Evolutionary conservation across 2,888 invertebrate species (phyloP).

Genomic region (Taphrorychus bicolor): DNA sequence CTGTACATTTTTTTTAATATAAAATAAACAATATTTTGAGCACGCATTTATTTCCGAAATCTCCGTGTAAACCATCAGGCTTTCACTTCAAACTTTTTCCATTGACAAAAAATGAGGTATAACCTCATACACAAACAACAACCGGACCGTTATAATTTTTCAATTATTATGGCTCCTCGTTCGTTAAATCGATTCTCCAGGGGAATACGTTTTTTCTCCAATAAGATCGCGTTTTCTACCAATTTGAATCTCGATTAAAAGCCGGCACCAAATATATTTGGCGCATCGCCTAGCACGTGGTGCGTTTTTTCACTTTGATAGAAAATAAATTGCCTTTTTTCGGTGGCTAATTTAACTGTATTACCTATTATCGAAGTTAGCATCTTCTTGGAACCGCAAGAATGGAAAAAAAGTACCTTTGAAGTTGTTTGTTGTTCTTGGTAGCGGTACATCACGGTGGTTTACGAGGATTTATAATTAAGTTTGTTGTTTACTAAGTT

Average conservation of each 20-base stretch:
- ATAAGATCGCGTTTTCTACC: slow-evolving; percentile 19
- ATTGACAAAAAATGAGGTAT: not conserved
- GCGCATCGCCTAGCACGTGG: slow-evolving; percentile 31
- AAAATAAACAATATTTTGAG: too few relatives aligned
- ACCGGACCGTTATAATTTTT: slow-evolving; percentile 24
- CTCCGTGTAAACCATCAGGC: too few relatives aligned
- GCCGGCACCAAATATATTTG: slow-evolving; percentile 19
- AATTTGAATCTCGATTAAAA: slow-evolving; percentile 17
- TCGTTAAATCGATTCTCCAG: slow-evolving; percentile 21
- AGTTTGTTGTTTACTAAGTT: slow-evolving; percentile 23
- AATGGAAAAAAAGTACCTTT: slow-evolving; percentile 30
- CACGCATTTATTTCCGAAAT: too few relatives aligned
- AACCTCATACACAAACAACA: not conserved
- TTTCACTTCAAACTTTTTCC: not conserved
- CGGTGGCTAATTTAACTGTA: slow-evolving; percentile 32
- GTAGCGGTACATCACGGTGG: slow-evolving; percentile 25
- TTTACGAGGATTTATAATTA: slow-evolving; percentile 25
- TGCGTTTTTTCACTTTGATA: slow-evolving; percentile 27
- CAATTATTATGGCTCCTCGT: slow-evolving; percentile 21
- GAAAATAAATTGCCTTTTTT: slow-evolving; percentile 36
- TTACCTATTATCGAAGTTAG: slow-evolving; percentile 8
- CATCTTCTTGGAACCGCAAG: slow-evolving; percentile 23
- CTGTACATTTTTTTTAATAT: too few relatives aligned
- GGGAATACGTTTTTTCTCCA: slow-evolving; percentile 13
- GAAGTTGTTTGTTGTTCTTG: slow-evolving; percentile 12